phyloP scores from a whole-genome alignment of 2,113 vertebrate species.

The Fregata magnificens region DNA sequence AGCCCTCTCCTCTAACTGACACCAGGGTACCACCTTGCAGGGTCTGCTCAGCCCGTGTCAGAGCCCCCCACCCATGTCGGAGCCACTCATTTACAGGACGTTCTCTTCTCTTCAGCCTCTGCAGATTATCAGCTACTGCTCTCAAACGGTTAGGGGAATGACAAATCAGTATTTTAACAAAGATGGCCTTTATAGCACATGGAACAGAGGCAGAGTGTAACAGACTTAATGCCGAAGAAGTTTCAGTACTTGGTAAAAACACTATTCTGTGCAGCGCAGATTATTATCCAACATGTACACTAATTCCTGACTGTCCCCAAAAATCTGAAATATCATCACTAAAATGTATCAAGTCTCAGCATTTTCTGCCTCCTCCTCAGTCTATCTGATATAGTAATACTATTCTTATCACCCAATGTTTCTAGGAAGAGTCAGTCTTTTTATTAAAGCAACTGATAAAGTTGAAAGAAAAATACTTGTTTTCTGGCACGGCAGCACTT shows the following conservation, averaged over 20 bases:
- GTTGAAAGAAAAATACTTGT: not conserved
- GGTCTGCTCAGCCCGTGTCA: not conserved
- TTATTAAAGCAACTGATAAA: not conserved
- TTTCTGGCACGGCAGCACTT: not conserved
- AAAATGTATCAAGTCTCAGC: not conserved
- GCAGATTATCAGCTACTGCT: not conserved
- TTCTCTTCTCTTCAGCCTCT: not conserved
- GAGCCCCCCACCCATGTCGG: not conserved
- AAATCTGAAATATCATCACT: not conserved
- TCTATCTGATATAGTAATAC: not conserved
- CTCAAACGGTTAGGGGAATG: not conserved
- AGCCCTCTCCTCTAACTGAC: not conserved
- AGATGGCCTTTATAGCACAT: not conserved
- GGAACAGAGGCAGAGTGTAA: not conserved
- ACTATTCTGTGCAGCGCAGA: not conserved
- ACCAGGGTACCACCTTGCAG: rapidly evolving
- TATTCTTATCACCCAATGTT: not conserved
- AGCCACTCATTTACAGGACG: not conserved
- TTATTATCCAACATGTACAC: not conserved
- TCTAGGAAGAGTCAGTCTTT: not conserved
- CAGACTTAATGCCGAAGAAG: not conserved
- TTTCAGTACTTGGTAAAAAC: not conserved
- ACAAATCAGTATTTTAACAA: not conserved
- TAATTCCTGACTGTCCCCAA: not conserved
- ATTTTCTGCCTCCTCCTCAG: not conserved